Evolutionary conservation across 2,888 invertebrate genomes (phyloP).

Genomic region (Lasius platythorax): DNA sequence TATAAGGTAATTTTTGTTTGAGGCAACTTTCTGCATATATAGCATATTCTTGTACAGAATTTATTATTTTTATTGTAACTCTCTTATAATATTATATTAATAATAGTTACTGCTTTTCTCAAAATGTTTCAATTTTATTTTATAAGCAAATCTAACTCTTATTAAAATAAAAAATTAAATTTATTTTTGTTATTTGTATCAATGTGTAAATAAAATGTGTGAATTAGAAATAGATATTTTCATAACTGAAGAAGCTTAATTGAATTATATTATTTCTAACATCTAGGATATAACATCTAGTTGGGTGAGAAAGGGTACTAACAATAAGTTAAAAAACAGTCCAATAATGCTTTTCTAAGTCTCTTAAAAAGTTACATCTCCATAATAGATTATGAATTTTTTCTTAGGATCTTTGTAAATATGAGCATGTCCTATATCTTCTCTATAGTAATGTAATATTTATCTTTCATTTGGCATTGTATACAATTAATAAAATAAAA

Average conservation of each 20-base stretch:
- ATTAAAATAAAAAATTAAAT: constrained; percentile 2
- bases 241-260: constrained; percentile 37
- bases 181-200: constrained; percentile 36
- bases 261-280: constrained; percentile 37
- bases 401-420: constrained; percentile 76
- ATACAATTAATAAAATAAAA: constrained; percentile 73
- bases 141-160: background rate
- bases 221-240: constrained; percentile 34
- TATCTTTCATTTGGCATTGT: constrained; percentile 66
- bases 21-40: constrained; percentile 60
- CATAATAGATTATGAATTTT: constrained; percentile 60
- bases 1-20: constrained; percentile 64
- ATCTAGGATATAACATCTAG: background rate
- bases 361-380: constrained; percentile 43
- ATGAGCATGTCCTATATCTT: constrained; percentile 64
- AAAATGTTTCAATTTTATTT: background rate
- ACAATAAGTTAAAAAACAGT: background rate
- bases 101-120: background rate
- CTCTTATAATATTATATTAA: constrained; percentile 56
- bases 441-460: constrained; percentile 59
- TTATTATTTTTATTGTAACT: constrained; percentile 63
- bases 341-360: constrained; percentile 39
- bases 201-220: constrained; percentile 7
- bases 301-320: constrained; percentile 11
- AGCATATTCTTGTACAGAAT: constrained; percentile 46